Base-by-base conservation (phyloP, 35 echinoderm and acorn worm species). In the Stichopus chloronotus region DNA sequence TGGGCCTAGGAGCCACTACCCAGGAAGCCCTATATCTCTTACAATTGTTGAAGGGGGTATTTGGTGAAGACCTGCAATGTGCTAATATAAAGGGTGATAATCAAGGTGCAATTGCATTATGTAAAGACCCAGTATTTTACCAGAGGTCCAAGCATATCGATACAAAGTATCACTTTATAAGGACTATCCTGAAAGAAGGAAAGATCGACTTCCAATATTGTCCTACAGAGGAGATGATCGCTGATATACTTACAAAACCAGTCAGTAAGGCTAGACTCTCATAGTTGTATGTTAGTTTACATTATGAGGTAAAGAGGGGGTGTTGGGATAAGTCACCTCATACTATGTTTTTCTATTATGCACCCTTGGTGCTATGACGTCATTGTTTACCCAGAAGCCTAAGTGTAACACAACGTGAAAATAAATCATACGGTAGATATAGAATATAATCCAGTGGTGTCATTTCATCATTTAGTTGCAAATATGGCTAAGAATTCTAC, bases 61-160 rank as follows among this genome's bases (percentile, higher is more conserved):
- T 52, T 81, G 25, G 54, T 72, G 71, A 91, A 21, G 57, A 78
- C 2, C 71, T 78, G 20, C 8, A 9, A 1, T 17, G 69, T 53
- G 90, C 17, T 8, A 79, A 74, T 5, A 91, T 91, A 74, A 55
- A 52, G 72, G 90, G 74, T 63, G 90, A 91, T n/a, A 91, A 91
- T 72, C 90, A 91, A 60, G 90, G 90, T 2, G 16, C 90, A 4
- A 91, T 79, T 58, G 90, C 72, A 20, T 24, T 91, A 57, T 77
- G 69, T 23, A 91, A 76, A 4, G 54, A 91, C 71, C 90, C 90
- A 55, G 72, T 91, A 3, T 59, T 56, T 57, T 79, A 59, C 1
- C 78, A 92, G 22, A 80, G 22, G 25, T 84, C 91, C 9, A 92
- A 92, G 16, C 91, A 92, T 82, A 86, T 92, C 71, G 91, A 92